Conservation (phyloP, 1,140 invertebrate species). For the Lasioglossum baleicum region DNA sequence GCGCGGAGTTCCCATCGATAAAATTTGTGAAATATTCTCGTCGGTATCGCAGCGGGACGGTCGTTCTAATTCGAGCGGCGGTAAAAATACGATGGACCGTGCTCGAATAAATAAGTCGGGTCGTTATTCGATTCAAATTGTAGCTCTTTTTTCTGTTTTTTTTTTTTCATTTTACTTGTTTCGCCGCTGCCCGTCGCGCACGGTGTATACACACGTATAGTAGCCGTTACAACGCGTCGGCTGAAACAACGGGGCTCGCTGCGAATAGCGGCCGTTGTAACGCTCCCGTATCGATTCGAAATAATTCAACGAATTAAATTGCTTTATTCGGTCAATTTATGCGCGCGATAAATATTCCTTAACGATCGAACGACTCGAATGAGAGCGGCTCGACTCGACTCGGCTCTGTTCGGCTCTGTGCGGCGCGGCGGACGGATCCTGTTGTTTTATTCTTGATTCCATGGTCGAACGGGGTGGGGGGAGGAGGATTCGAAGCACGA, state of each 20-base stretch:
- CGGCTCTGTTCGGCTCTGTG: no score
- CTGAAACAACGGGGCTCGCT: no score
- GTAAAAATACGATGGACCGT: neutral
- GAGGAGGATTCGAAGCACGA: no score
- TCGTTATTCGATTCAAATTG: constrained; percentile 1
- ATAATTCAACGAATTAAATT: constrained; percentile 1
- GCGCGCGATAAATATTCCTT: neutral
- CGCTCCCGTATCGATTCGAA: neutral
- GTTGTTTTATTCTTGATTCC: no score
- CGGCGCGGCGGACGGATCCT: no score
- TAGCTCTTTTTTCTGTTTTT: neutral
- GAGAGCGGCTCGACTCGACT: no score
- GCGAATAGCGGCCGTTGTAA: no score
- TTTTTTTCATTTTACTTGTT: no score
- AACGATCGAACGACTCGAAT: neutral
- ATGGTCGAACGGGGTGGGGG: neutral
- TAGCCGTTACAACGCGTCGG: no score
- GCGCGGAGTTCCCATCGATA: neutral
- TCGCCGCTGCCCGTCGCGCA: no score
- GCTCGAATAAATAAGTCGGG: neutral
- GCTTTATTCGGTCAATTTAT: neutral
- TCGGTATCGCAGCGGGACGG: neutral
- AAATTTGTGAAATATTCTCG: neutral
- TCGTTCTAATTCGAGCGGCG: neutral
- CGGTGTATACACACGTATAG: no score